These are phyloP conservation scores for Cochlearius cochlearius DNA, from an alignment of 2,113 vertebrate genomes.

Conservation along the genomic window DNA sequence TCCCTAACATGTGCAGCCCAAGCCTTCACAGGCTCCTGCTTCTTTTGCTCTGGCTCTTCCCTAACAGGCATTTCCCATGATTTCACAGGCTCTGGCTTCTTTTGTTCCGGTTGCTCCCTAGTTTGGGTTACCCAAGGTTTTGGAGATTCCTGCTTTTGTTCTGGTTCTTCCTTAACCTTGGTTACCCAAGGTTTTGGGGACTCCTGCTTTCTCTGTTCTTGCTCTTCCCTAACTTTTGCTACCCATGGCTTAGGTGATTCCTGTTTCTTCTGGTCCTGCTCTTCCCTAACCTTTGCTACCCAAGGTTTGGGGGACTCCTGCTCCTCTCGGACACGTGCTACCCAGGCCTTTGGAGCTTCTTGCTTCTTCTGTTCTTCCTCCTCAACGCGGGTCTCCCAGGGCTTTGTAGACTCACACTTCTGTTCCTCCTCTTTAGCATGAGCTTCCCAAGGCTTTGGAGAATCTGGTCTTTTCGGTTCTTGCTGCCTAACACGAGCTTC, in stretches of 20 bases:
- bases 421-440: conserved; percentile 49
- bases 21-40: conserved; percentile 59
- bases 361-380: conserved; percentile 64
- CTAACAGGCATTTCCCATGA: conserved; percentile 51
- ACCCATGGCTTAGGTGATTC: conserved; percentile 27
- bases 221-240: conserved; percentile 64
- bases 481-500: conserved; percentile 66
- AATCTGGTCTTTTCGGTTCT: conserved; percentile 48
- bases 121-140: conserved; percentile 78
- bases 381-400: conserved; percentile 70
- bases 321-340: conserved; percentile 43
- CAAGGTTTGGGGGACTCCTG: conserved; percentile 52
- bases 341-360: conserved; percentile 83
- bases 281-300: conserved; percentile 72
- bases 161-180: conserved; percentile 67
- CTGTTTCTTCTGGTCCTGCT: conserved; percentile 73
- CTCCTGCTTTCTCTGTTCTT: conserved; percentile 69
- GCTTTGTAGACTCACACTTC: conserved; percentile 26
- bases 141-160: conserved; percentile 69
- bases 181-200: conserved; percentile 39
- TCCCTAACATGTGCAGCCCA: conserved; percentile 54
- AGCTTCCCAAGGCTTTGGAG: conserved; percentile 71
- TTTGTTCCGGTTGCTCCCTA: conserved; percentile 60
- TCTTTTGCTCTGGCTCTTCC: conserved; percentile 71
- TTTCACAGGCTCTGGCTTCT: conserved; percentile 60